Conservation (phyloP, 2,888 invertebrate species). For the Mythimna pallens region DNA sequence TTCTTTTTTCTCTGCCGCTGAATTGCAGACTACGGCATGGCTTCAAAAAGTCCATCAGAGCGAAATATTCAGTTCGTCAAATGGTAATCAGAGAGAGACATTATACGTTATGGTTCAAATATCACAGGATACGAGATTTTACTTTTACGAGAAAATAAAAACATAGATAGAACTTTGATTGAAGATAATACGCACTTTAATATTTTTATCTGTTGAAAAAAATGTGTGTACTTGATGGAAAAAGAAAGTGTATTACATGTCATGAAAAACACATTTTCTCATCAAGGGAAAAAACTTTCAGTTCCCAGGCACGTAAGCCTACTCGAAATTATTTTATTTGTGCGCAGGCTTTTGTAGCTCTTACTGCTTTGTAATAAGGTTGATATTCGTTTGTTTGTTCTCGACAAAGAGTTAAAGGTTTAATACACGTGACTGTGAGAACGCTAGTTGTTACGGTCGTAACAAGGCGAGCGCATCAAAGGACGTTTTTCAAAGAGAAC, state of each 20-base stretch:
- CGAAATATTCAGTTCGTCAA: conserved; percentile 88
- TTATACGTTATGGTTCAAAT: conserved; percentile 88
- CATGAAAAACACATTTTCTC: conserved; percentile 72
- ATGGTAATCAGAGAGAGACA: conserved; percentile 88
- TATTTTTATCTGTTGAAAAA: conserved; percentile 59
- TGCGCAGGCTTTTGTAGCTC: conserved; percentile 42
- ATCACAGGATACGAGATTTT: conserved; percentile 85
- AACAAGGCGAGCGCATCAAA: conserved; percentile 84
- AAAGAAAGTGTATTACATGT: conserved; percentile 65
- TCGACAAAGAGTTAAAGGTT: conserved; percentile 74
- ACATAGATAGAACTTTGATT: conserved; percentile 73
- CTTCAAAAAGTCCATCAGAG: conserved; percentile 87
- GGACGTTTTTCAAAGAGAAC: conserved; percentile 85
- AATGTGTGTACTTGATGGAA: conserved; percentile 53
- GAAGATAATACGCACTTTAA: conserved; percentile 58
- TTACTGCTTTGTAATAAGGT: conserved; percentile 60
- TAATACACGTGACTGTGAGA: conserved; percentile 78
- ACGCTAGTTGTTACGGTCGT: conserved; percentile 79
- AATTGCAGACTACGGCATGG: conserved; percentile 75
- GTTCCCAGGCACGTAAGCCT: conserved; percentile 78
- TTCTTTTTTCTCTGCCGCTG: conserved; percentile 78
- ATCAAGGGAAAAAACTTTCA: conserved; percentile 75
- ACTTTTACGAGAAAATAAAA: conserved; percentile 78
- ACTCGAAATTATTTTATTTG: conserved; percentile 78
- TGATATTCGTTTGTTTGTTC: conserved; percentile 58